phyloP scores from a whole-genome alignment of 2,797 vertebrate genomes.

The Orientallactaga sibirica region DNA sequence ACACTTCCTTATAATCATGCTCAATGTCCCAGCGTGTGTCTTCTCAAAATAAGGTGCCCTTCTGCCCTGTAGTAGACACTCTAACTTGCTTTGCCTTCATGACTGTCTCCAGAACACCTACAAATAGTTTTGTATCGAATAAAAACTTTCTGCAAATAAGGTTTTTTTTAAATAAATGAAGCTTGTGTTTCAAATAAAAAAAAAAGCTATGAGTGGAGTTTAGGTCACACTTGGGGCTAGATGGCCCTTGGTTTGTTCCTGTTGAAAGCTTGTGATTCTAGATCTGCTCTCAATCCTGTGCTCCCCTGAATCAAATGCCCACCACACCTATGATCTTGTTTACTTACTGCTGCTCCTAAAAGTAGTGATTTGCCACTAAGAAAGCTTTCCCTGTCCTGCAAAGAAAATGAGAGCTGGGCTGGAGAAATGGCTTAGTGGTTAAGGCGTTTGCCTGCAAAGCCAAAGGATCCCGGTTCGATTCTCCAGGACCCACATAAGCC shows the following conservation, averaged over 20 bases:
- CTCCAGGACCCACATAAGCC: too few relatives aligned
- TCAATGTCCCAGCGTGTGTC: background rate
- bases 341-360: background rate
- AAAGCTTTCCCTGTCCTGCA: background rate
- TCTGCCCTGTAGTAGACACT: background rate
- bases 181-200: constrained; percentile 44
- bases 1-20: background rate
- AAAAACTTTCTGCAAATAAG: constrained; percentile 2
- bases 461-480: too few relatives aligned
- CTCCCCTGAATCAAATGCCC: background rate
- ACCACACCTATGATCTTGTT: background rate
- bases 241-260: background rate
- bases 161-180: background rate
- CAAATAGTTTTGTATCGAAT: constrained; percentile 3
- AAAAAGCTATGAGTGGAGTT: background rate
- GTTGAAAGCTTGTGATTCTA: background rate
- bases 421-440: too few relatives aligned
- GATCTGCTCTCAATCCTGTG: background rate
- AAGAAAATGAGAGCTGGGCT: background rate
- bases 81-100: constrained; percentile 33
- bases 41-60: constrained; percentile 1
- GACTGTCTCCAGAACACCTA: background rate
- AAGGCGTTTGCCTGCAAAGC: too few relatives aligned
- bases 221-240: background rate
- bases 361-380: background rate